Evolutionary conservation across 2,797 vertebrate genomes (phyloP).

Genomic region (Lates japonicus): DNA sequence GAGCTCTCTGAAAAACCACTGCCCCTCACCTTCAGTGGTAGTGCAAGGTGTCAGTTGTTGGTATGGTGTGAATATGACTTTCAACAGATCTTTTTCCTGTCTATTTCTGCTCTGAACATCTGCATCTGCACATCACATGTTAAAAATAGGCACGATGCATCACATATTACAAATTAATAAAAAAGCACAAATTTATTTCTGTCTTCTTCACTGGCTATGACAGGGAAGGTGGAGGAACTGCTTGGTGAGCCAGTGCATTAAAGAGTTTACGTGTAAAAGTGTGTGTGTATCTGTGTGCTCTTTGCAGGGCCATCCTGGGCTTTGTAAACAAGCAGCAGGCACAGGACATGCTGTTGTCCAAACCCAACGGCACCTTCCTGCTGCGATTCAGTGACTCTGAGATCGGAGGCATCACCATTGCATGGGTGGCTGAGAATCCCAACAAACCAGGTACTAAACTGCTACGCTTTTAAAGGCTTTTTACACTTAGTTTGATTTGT

Average conservation of each 20-base stretch:
- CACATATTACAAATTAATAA: not conserved
- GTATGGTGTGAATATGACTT: no score
- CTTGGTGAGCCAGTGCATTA: not conserved
- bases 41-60: no score
- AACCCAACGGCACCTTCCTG: constrained; percentile 96
- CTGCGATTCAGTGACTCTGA: constrained; percentile 97
- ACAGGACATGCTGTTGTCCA: constrained; percentile 95
- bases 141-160: no score
- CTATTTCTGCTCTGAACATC: no score
- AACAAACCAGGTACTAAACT: constrained; percentile 84
- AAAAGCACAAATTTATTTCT: no score
- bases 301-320: constrained; percentile 92
- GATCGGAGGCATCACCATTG: constrained; percentile 97
- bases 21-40: no score
- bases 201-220: not conserved
- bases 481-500: not conserved
- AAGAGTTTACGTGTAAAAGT: not conserved
- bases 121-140: no score
- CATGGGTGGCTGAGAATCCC: constrained; percentile 93
- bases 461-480: not conserved
- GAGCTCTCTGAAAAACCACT: no score
- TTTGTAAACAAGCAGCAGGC: constrained; percentile 98
- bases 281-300: constrained; percentile 14
- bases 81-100: no score
- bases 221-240: not conserved